Base-by-base conservation (phyloP, 2,888 invertebrate species). In the Pimpla rufipes region DNA sequence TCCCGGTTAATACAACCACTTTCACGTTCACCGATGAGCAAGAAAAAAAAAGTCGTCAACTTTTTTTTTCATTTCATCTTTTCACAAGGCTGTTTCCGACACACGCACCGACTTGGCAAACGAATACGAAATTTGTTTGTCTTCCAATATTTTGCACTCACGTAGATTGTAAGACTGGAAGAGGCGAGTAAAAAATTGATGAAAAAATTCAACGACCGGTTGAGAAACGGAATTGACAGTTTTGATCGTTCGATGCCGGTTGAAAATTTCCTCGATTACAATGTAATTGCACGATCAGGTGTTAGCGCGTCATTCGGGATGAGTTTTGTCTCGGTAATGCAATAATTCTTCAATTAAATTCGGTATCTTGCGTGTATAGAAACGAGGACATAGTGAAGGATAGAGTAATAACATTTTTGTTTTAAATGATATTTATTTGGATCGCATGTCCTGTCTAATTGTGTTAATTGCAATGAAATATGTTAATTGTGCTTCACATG, bases 21-120 rank as follows among this genome's bases (percentile, higher is more conserved):
- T 59, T 6, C 7, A 35, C n/a, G 13, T n/a, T 35, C 29, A n/a
- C 7, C n/a, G 7, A 50, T 16, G 16, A 2, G 16, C 47, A 50
- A 2, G 29, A 29, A n/a, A 50, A 50, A 50, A 50, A 7, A 3
- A 16, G 16, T n/a, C 6, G 7, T 59, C 11, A n/a, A 29, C 35
- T 59, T 35, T 59, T 35, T 35, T 35, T n/a, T 50, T n/a, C 29
- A 29, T 29, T 4, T 10, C n/a, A n/a, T n/a, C n/a, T 23, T 37
- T 59, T 59, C n/a, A n/a, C n/a, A n/a, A 50, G 47, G 16, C 59
- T 59, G n/a, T 29, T n/a, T 37, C 29, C 29, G 29, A n/a, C 59
- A 13, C n/a, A 59, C 29, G 35, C 59, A 59, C 7, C 35, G 59
- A 37, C 18, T 62, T 37, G 8, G 16, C n/a, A 35, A 35, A 62